These are phyloP conservation scores for Cinclus mexicanus DNA, from an alignment of 2,113 vertebrate species.

Conservation along the genomic window DNA sequence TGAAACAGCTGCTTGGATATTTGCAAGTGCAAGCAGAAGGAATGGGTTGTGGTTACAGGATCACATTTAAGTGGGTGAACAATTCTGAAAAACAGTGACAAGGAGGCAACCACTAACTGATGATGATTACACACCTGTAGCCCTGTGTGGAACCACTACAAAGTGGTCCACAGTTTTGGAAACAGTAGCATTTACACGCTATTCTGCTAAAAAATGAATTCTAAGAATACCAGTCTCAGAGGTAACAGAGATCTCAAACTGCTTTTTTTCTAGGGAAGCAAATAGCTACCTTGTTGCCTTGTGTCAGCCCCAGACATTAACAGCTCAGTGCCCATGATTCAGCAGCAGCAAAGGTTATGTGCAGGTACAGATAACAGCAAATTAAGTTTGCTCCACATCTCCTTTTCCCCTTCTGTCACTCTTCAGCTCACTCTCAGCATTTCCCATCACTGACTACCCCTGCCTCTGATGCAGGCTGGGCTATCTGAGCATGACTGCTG, in stretches of 20 bases:
- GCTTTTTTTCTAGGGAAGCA: neutral
- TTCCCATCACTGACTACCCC: neutral
- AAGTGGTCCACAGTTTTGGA: neutral
- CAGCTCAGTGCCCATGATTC: neutral
- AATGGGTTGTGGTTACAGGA: neutral
- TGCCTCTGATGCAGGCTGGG: neutral
- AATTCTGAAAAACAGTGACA: neutral
- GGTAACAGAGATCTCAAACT: neutral
- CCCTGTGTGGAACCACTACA: neutral
- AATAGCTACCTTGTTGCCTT: neutral
- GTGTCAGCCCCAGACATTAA: neutral
- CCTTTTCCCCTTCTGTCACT: neutral
- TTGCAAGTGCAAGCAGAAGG: neutral
- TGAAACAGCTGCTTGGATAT: conserved; percentile 10
- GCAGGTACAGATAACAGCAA: neutral
- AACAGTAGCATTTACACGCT: neutral
- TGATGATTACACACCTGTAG: neutral
- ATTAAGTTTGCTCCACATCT: neutral
- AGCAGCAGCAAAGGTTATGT: neutral
- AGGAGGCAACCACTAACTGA: neutral
- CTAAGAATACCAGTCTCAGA: neutral
- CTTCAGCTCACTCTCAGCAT: neutral
- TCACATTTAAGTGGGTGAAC: neutral
- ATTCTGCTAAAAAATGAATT: neutral
- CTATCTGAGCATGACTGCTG: neutral